A percentile compares a stretch with the other conserved stretches of the same genome.
These are phyloP conservation scores for Troides aeacus DNA, from an alignment of 2,888 invertebrate species.

Conservation along the genomic window DNA sequence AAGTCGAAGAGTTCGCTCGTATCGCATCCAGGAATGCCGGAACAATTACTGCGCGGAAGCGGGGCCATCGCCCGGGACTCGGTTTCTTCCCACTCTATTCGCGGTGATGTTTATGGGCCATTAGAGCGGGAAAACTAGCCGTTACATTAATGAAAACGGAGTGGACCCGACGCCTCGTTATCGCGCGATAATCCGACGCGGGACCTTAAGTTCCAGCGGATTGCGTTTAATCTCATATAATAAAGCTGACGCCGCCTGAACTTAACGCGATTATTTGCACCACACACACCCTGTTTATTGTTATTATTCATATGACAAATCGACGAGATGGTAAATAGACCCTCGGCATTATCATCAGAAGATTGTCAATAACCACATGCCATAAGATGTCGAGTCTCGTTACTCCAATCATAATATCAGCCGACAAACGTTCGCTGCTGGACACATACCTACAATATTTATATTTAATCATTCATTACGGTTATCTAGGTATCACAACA, in stretches of 20 bases:
- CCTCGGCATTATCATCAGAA: no score
- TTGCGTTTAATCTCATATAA: constrained; percentile 33
- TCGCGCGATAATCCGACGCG: constrained; percentile 66
- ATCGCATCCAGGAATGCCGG: constrained; percentile 1
- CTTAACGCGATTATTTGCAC: constrained; percentile 16
- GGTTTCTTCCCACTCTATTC: constrained; percentile 64
- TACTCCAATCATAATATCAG: no score
- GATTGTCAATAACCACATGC: no score
- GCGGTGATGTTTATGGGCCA: constrained; percentile 73
- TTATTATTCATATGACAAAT: no score
- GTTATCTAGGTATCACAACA: no score
- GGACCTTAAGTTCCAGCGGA: constrained; percentile 35
- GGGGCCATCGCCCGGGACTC: constrained; percentile 55
- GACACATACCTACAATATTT: no score
- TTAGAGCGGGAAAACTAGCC: constrained; percentile 66
- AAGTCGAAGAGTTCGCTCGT: no score
- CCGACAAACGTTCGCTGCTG: no score
- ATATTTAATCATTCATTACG: no score
- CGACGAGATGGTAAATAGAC: no score
- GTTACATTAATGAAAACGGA: constrained; percentile 73
- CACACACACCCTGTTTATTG: background rate
- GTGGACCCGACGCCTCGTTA: constrained; percentile 67
- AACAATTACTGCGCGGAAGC: constrained; percentile 31
- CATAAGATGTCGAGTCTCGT: no score
- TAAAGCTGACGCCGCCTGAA: constrained; percentile 29